A percentile compares a stretch with the other conserved stretches of the same genome.
These are phyloP conservation scores for Cheirogaleus major DNA, from an alignment of 2,797 vertebrate genomes.

Conservation along the genomic window DNA sequence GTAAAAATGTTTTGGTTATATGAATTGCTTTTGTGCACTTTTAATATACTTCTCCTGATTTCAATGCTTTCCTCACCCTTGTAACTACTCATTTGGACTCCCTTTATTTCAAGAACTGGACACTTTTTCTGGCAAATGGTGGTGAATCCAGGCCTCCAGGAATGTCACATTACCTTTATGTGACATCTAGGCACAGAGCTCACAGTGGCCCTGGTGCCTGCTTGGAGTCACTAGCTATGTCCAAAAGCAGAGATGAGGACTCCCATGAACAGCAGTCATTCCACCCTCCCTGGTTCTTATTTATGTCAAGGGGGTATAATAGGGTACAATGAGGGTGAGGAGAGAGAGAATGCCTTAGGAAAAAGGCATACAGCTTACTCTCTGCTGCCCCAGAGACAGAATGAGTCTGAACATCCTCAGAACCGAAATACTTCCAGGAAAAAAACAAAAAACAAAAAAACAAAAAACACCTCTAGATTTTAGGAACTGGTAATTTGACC, in stretches of 20 bases:
- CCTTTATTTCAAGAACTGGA: conserved; percentile 1
- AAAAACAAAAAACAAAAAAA: background rate
- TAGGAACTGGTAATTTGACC: background rate
- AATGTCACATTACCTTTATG: background rate
- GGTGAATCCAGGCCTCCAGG: background rate
- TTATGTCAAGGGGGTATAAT: too few species aligned
- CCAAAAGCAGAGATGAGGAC: background rate
- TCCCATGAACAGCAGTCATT: background rate
- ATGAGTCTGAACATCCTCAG: background rate
- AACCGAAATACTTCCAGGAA: background rate
- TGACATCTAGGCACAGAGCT: background rate
- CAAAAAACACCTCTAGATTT: background rate
- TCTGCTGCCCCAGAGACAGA: background rate
- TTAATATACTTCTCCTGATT: background rate
- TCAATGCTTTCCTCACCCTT: background rate
- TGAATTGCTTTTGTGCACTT: background rate
- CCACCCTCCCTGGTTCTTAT: background rate
- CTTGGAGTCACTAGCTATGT: background rate
- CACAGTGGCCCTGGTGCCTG: background rate
- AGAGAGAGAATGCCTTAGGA: background rate
- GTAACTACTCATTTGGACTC: background rate
- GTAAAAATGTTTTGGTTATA: too few species aligned
- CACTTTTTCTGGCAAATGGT: background rate
- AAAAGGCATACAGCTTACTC: background rate
- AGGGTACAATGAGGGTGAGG: background rate